Percentiles rank a stretch among this genome's conserved stretches.
Conservation (phyloP, 1,140 invertebrate species). For the Lasaia peninsularis region DNA sequence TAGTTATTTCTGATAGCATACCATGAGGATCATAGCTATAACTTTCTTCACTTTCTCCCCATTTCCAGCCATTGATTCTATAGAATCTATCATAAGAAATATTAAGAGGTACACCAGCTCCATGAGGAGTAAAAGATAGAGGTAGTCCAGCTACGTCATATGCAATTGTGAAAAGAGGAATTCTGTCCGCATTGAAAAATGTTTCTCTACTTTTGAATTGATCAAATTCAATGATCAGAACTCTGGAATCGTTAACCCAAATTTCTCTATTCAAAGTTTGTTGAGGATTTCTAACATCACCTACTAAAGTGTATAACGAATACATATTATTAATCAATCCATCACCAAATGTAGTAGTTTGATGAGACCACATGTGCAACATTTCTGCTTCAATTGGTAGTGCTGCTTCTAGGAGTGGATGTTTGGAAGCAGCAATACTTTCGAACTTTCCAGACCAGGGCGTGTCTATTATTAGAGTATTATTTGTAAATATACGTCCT, state of each 20-base stretch:
- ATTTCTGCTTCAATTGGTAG: constrained; percentile 95
- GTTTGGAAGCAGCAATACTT: constrained; percentile 87
- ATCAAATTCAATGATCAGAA: constrained; percentile 94
- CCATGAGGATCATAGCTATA: constrained; percentile 93
- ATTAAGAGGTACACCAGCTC: constrained; percentile 86
- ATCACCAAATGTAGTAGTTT: constrained; percentile 86
- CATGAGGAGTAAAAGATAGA: constrained; percentile 85
- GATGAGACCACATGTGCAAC: constrained; percentile 91
- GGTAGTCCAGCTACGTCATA: constrained; percentile 93
- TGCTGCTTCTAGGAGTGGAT: constrained; percentile 91
- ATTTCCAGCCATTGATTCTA: constrained; percentile 93
- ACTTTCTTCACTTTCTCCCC: constrained; percentile 90
- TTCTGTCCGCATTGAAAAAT: constrained; percentile 90
- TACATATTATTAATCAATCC: constrained; percentile 86
- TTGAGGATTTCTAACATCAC: constrained; percentile 88
- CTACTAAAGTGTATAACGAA: constrained; percentile 87
- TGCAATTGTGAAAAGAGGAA: constrained; percentile 89
- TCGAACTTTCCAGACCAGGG: constrained; percentile 84
- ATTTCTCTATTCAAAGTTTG: constrained; percentile 90
- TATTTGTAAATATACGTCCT: constrained; percentile 86
- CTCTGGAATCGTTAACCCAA: constrained; percentile 89
- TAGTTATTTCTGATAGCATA: constrained; percentile 88
- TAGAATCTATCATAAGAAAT: constrained; percentile 95
- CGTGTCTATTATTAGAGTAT: constrained; percentile 84
- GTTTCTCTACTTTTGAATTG: constrained; percentile 91